phyloP scores from a whole-genome alignment of 2,888 invertebrate genomes.

The Drosophila cognata region DNA sequence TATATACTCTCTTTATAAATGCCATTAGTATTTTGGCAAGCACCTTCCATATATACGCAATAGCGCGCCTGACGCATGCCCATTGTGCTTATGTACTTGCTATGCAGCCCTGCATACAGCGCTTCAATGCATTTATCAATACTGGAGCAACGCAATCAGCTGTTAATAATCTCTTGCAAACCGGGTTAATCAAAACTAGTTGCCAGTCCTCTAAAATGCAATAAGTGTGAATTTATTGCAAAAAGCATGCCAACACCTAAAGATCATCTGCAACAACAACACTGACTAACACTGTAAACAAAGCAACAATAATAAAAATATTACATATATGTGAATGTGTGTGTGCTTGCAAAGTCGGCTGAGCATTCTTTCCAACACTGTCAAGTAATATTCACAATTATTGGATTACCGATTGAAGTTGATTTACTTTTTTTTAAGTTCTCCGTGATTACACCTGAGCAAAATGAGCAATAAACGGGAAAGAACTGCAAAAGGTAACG shows the following conservation, averaged over 20 bases:
- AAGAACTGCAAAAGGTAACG: background rate
- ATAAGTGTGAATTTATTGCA: slow-evolving; percentile 89
- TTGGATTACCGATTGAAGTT: too few species aligned
- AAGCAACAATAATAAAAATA: background rate
- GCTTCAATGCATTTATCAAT: background rate
- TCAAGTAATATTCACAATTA: background rate
- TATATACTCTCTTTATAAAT: background rate
- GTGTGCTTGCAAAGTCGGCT: background rate
- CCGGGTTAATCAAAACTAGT: slow-evolving; percentile 89
- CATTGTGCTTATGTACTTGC: slow-evolving; percentile 1
- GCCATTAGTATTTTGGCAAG: too few species aligned
- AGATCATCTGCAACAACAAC: slow-evolving; percentile 47
- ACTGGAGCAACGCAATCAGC: slow-evolving; percentile 27
- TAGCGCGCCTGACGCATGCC: slow-evolving; percentile 5
- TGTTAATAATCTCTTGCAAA: slow-evolving; percentile 86
- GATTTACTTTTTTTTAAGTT: background rate
- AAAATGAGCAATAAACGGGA: background rate
- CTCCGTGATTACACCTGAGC: background rate
- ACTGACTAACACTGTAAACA: slow-evolving; percentile 5
- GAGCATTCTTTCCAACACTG: slow-evolving; percentile 23
- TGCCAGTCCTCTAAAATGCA: slow-evolving; percentile 89
- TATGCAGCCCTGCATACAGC: slow-evolving; percentile 10
- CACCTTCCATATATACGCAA: too few species aligned
- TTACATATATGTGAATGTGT: background rate
- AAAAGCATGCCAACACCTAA: slow-evolving; percentile 88